Conservation (phyloP, 92 coral and sea anemone genomes). For the Metridium senile region DNA sequence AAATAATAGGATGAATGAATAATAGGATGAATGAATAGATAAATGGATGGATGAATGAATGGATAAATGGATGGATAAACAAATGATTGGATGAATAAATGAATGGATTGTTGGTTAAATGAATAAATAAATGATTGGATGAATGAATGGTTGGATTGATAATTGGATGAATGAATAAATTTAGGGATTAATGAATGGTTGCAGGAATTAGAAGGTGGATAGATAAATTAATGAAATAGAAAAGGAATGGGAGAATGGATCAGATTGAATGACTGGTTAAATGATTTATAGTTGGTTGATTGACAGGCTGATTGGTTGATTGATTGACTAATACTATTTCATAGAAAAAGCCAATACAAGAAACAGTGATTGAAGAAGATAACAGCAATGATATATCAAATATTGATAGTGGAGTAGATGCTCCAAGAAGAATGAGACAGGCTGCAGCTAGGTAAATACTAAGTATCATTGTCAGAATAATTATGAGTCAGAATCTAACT, state of each 20-base stretch:
- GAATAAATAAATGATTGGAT: too few species aligned
- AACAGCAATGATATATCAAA: neutral
- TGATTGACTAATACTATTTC: neutral
- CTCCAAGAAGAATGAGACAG: constrained; percentile 29
- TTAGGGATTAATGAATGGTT: neutral
- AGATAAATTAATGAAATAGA: neutral
- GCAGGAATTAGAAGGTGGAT: neutral
- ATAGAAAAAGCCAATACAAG: neutral
- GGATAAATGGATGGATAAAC: too few species aligned
- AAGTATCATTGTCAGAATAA: neutral
- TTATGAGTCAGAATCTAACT: neutral
- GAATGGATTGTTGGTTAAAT: too few species aligned
- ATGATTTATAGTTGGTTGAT: neutral
- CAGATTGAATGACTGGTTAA: neutral
- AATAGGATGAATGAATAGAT: too few species aligned
- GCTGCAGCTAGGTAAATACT: constrained; percentile 41
- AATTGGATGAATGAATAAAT: neutral
- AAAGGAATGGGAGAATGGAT: too few species aligned
- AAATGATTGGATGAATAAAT: too few species aligned
- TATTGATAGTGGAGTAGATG: neutral
- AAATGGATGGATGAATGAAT: too few species aligned
- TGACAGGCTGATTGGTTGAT: neutral
- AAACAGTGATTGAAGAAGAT: neutral
- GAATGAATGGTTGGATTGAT: too few species aligned
- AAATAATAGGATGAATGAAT: neutral